Percentiles rank a stretch among this genome's conserved stretches.
These are phyloP conservation scores for Helarctos malayanus DNA, from an alignment of 2,797 vertebrate species.

Conservation along the genomic window DNA sequence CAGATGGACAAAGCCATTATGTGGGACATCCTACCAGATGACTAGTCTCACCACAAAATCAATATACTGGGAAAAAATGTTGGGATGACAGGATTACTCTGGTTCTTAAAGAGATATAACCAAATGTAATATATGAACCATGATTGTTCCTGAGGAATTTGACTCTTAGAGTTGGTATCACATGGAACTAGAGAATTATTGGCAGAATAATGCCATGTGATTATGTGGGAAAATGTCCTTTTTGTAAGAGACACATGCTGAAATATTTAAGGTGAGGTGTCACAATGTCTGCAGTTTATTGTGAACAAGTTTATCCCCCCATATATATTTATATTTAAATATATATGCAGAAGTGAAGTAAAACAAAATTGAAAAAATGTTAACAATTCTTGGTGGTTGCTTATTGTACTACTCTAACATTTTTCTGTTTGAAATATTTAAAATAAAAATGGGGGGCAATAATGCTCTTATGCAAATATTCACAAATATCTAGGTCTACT, in stretches of 20 bases:
- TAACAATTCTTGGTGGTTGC: neutral
- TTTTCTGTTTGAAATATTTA: slow-evolving; percentile 52
- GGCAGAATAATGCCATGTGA: neutral
- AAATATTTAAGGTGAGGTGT: slow-evolving; percentile 57
- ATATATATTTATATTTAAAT: slow-evolving; percentile 17
- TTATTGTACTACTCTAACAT: neutral
- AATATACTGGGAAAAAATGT: neutral
- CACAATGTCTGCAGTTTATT: slow-evolving; percentile 7
- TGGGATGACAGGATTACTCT: neutral
- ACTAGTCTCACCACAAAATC: neutral
- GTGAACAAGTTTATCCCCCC: neutral
- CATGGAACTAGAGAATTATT: slow-evolving; percentile 54
- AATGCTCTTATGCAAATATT: slow-evolving; percentile 55
- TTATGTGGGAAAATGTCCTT: neutral
- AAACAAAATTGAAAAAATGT: slow-evolving; percentile 18
- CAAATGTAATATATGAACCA: neutral
- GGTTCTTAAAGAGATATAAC: neutral
- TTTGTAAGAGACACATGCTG: slow-evolving; percentile 1
- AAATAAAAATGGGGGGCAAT: slow-evolving; percentile 37
- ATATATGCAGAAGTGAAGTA: neutral
- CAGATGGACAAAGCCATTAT: neutral
- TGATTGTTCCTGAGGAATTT: slow-evolving; percentile 17
- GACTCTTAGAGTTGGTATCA: neutral
- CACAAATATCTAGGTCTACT: slow-evolving; percentile 23
- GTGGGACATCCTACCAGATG: neutral